Base-by-base conservation (phyloP, 1,140 invertebrate genomes). In the Hydropsyche tenuis region DNA sequence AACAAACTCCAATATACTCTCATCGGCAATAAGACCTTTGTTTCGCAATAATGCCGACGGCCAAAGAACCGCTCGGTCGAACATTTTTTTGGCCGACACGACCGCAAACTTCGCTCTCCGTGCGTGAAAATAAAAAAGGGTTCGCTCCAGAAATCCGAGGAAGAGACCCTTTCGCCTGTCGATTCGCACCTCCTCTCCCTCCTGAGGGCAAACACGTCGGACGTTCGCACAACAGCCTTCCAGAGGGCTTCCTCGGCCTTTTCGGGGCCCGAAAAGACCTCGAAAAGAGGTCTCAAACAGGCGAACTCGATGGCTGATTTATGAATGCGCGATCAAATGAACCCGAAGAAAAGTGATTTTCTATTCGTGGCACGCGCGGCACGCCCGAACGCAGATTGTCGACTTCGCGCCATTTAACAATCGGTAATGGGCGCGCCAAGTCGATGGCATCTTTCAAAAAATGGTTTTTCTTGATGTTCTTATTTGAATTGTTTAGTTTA, bases 291-390 rank as follows among this genome's bases (percentile, higher is more conserved):
- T 20, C 68, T 56, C 20, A 48, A 70, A 70, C 68, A 70, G 56
- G 68, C 68, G 25, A 37, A 27, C 30, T 37, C 30, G 30, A 37
- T 37, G 30, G 18, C 68, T 70, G 68, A 70, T 70, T 70, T 70
- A 70, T 70, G 68, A 70, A 70, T 70, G 11, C 68, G 51, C 20
- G 46, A 70, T 70, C 68, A 70, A 70, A 70, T 70, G 51, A 70
- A 70, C 48, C 68, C 43, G 68, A 70, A 70, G 42, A 27, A 51
- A 70, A 70, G 48, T 70, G 48, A 70, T 70, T 70, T 60, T 70
- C 68, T 12, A 70, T 70, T 70, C 68, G 51, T 9, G 18, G 25
- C 37, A 56, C 23, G 63, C 23, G 23, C 65, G 4, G 4, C 4
- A 12, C 14, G 56, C 18, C 12, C 23, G 45, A 48, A 48, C 45